Percentiles rank a stretch among this genome's conserved stretches.
These are phyloP conservation scores for Zosterops lateralis DNA, from an alignment of 2,113 vertebrate genomes.

Conservation along the genomic window DNA sequence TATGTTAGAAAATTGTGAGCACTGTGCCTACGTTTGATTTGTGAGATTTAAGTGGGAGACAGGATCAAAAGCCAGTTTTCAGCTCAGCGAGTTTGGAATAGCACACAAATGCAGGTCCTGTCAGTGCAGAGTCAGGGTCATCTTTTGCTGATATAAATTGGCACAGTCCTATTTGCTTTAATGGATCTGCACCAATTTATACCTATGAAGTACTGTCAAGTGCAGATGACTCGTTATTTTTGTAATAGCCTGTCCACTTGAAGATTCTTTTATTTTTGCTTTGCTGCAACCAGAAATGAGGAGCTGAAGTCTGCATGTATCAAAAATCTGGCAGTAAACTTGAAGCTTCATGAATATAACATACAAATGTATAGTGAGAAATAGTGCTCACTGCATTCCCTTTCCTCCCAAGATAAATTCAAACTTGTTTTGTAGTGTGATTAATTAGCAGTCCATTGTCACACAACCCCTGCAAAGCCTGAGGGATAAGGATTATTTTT, in stretches of 20 bases:
- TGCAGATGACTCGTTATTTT: background rate
- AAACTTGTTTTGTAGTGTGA: background rate
- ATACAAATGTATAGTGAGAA: accelerated
- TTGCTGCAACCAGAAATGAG: background rate
- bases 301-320: background rate
- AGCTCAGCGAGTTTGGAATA: background rate
- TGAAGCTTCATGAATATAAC: background rate
- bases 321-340: background rate
- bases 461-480: background rate
- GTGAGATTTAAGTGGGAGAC: background rate
- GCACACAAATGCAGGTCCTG: background rate
- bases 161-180: background rate
- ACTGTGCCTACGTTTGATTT: background rate
- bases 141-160: background rate
- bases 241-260: background rate
- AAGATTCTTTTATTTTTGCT: background rate
- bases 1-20: background rate
- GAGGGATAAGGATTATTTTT: background rate
- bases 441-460: background rate
- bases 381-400: background rate
- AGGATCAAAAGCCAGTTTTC: background rate
- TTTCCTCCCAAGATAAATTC: background rate
- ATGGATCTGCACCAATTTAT: background rate
- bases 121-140: background rate
- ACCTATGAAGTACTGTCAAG: background rate